A percentile compares a stretch with the other conserved stretches of the same genome.
These are phyloP conservation scores for Willowsia nigromaculata DNA, from an alignment of 2,888 invertebrate genomes.

Conservation along the genomic window DNA sequence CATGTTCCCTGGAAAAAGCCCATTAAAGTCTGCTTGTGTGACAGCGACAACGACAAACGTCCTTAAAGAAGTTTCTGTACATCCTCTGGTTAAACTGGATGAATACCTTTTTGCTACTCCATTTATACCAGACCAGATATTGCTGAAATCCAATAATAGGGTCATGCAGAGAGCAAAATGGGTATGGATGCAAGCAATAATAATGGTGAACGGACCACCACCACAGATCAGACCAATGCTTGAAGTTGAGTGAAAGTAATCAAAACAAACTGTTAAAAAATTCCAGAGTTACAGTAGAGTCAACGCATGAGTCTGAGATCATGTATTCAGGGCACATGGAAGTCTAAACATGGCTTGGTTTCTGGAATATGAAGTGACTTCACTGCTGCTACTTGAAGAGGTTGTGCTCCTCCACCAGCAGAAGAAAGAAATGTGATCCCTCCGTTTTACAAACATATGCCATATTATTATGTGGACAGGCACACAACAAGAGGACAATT, in stretches of 20 bases:
- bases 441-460: background rate
- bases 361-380: slow-evolving; percentile 8
- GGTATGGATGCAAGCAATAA: background rate
- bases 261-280: slow-evolving; percentile 51
- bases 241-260: slow-evolving; percentile 44
- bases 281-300: background rate
- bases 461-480: background rate
- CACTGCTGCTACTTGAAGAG: background rate
- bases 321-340: slow-evolving; percentile 49
- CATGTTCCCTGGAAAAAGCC: slow-evolving; percentile 22
- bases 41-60: slow-evolving; percentile 27
- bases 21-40: slow-evolving; percentile 47
- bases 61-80: background rate
- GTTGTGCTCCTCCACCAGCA: background rate
- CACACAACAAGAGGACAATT: background rate
- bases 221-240: background rate
- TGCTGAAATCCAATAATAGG: background rate
- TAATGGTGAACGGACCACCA: background rate
- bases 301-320: slow-evolving; percentile 1
- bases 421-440: background rate
- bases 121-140: background rate
- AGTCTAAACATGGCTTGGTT: slow-evolving; percentile 3
- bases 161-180: background rate
- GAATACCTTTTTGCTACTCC: background rate
- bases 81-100: background rate